Evolutionary conservation across 2,113 vertebrate genomes (phyloP), one percentile per base, ranked within the genome.

Genomic region (Barnardius zonarius): DNA sequence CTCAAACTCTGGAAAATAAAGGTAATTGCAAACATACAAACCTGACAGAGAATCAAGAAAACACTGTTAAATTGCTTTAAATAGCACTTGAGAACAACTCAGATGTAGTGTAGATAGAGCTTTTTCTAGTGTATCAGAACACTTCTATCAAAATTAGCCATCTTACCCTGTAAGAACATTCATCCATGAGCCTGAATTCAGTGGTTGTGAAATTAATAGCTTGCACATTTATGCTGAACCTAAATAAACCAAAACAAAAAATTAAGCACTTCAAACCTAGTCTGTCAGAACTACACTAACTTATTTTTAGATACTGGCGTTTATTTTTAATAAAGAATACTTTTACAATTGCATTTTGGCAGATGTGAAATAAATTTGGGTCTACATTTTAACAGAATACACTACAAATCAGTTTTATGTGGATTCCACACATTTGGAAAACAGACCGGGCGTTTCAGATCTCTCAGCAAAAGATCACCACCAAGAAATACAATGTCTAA

Each of bases 201-300:
- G 93, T 96, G 55, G 99, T 99, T 88, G 98, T 99, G 95, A 99
- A 98, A 97, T 99, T 99, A 95, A 99, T 96, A 66, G 97, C 97
- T 51, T 98, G 98, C 22, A 97, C 97, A 91, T 98, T 98, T 72
- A 98, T 97, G 79, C 98, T 98, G 62, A 99, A 99, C 99, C 99
- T 99, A 96, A 74, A 98, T 52, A 97, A 95, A 95, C 10, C 88
- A 80, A 94, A 92, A 86, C 74, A 63, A 92, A 84, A 92, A 75
- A 64, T 88, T 57, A 82, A 82, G 44, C 31, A 66, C 35, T 86
- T 84, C 66, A 93, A 86, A 82, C 10, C 13, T 35, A 74, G 41
- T 17, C 78, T 92, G 74, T 89, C 81, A 93, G 73, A 94, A 79
- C 31, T 62, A 68, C 70, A 79, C 2, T 49, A 31, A 69, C 78